Base-by-base conservation (phyloP, 1,140 invertebrate genomes). In the Diachasmimorpha longicaudata region DNA sequence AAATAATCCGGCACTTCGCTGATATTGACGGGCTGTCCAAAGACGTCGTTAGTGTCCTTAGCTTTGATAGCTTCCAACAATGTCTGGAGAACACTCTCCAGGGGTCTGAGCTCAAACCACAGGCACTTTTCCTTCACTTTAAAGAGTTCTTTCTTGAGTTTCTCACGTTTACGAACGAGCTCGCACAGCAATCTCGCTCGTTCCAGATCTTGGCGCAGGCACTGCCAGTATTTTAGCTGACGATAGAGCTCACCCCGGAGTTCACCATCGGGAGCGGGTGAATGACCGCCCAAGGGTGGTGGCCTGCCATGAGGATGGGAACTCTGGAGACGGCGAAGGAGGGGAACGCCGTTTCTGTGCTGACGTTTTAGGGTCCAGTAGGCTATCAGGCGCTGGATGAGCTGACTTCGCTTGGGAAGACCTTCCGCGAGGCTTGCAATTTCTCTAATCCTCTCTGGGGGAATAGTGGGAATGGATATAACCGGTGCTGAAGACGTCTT, bases 361-460 rank as follows among this genome's bases (percentile, higher is more conserved):
- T 98, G 96, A n/a, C 98, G 86, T 86, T 99, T 99, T 1, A 99
- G 88, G 3, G 96, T 98, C 98, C 98, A 99, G 84, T 96, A 97
- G 0, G 95, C 94, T 63, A 97, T 94, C 4, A 99, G 88, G 14
- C 96, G 89, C 83, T 97, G 95, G 77, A 99, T 93, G 82, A 99
- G 95, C 79, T 96, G 93, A 66, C 94, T 95, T 76, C 96, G 96
- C 82, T 95, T 94, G 14, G 93, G 90, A 79, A 95, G 89, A 39
- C 88, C 87, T 67, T 89, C 88, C 9, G 86, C 87, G 44, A 89
- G 79, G 74, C 86, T 86, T 2, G 95, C 93, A 78, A 98, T 97
- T 86, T 97, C 95, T 66, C 94, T 93, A 37, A 97, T 94, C 16
- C 94, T 92, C 82, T 97, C 95, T 0, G 95, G 93, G 0, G 97